Evolutionary conservation across 2,113 vertebrate genomes (phyloP).

Genomic region (Alligator sinensis): DNA sequence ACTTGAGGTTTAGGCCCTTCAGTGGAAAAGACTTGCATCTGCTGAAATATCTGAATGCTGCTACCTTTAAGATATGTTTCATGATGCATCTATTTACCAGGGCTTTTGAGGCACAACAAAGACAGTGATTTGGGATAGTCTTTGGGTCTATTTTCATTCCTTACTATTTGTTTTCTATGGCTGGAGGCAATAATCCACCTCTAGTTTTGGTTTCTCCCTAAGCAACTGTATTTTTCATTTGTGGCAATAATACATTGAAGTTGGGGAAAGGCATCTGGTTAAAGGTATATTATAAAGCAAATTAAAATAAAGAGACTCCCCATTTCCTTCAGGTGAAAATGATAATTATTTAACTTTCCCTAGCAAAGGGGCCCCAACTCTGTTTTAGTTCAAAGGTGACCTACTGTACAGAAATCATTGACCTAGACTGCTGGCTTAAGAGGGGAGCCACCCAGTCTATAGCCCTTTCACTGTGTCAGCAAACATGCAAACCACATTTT

Average conservation of each 20-base stretch:
- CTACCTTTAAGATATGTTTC: background rate
- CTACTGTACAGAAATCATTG: constrained; percentile 55
- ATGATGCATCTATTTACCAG: background rate
- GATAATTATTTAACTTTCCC: background rate
- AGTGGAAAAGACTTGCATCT: background rate
- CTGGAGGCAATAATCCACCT: background rate
- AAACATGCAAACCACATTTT: background rate
- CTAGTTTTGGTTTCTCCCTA: background rate
- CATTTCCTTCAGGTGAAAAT: background rate
- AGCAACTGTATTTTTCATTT: background rate
- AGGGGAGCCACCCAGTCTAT: constrained; percentile 11
- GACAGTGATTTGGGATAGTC: background rate
- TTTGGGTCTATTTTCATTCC: background rate
- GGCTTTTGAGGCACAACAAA: background rate
- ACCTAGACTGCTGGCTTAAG: constrained; percentile 52
- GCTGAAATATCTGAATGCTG: background rate
- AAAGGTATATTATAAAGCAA: background rate
- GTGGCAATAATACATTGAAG: background rate
- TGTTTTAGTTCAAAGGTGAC: constrained; percentile 60
- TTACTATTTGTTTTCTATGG: background rate
- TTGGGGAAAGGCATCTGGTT: background rate
- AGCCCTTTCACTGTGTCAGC: background rate
- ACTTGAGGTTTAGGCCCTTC: background rate
- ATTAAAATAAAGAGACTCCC: background rate
- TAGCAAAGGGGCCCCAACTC: background rate